Conservation (phyloP, 2,113 vertebrate genomes). For the Bos javanicus region DNA sequence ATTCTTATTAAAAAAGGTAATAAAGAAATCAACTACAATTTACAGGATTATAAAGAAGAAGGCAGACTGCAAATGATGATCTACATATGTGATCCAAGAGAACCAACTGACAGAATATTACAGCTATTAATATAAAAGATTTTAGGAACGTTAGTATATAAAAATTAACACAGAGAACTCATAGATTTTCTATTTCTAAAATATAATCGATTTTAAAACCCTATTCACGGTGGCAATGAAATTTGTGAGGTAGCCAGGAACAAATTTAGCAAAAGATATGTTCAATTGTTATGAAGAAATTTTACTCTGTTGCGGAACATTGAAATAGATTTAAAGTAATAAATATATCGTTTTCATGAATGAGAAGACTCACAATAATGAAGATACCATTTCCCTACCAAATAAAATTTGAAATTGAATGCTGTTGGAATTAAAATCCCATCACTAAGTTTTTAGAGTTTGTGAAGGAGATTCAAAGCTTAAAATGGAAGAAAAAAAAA, state of each 20-base stretch:
- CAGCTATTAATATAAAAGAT: neutral
- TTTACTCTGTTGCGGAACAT: neutral
- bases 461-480: neutral
- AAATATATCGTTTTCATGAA: neutral
- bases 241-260: neutral
- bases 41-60: neutral
- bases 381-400: neutral
- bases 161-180: neutral
- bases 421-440: neutral
- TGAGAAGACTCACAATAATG: neutral
- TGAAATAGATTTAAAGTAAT: neutral
- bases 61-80: neutral
- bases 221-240: neutral
- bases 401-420: neutral
- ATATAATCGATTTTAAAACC: neutral
- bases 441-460: neutral
- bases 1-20: neutral
- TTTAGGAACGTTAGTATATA: neutral
- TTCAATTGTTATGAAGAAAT: neutral
- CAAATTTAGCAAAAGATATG: neutral
- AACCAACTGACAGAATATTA: neutral
- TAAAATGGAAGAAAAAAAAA: neutral
- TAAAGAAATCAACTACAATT: neutral
- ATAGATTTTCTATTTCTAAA: neutral
- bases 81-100: neutral